Evolutionary conservation across 2,888 invertebrate species (phyloP).

Genomic region (Archips crataeganus): DNA sequence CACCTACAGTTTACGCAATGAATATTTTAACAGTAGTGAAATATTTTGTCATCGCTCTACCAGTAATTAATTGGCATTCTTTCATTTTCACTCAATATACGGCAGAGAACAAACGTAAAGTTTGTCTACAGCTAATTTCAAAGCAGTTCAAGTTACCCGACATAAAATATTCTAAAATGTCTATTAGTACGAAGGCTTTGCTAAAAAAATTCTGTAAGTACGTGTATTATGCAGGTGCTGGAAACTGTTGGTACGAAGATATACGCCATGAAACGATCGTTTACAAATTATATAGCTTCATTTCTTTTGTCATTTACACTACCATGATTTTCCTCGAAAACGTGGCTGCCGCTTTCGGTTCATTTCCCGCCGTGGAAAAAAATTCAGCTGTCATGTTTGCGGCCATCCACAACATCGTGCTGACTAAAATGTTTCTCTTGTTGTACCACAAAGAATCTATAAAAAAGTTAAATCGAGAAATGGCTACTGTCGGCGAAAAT

Average conservation of each 20-base stretch:
- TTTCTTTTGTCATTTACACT: constrained; percentile 68
- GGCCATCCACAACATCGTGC: constrained; percentile 74
- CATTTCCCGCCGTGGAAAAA: constrained; percentile 74
- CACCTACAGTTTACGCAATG: constrained; percentile 39
- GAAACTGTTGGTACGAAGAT: constrained; percentile 72
- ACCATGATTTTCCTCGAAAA: constrained; percentile 75
- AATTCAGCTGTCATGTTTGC: constrained; percentile 77
- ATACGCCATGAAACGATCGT: constrained; percentile 58
- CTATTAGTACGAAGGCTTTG: constrained; percentile 59
- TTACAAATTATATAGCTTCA: constrained; percentile 63
- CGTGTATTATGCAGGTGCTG: constrained; percentile 71
- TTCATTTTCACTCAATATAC: constrained; percentile 17
- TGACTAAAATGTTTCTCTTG: constrained; percentile 71
- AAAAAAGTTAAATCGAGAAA: constrained; percentile 72
- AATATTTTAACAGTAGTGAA: constrained; percentile 40
- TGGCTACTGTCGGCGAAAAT: constrained; percentile 65
- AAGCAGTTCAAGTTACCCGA: not conserved
- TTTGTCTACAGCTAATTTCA: not conserved
- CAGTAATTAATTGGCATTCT: constrained; percentile 19
- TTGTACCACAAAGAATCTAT: constrained; percentile 71
- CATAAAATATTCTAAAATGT: constrained; percentile 52
- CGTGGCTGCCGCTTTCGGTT: constrained; percentile 69
- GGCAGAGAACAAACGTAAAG: constrained; percentile 10
- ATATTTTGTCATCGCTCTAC: not conserved
- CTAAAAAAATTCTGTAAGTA: constrained; percentile 67